These are phyloP conservation scores for Parthenolecanium corni DNA, from an alignment of 2,888 invertebrate species.

Conservation along the genomic window DNA sequence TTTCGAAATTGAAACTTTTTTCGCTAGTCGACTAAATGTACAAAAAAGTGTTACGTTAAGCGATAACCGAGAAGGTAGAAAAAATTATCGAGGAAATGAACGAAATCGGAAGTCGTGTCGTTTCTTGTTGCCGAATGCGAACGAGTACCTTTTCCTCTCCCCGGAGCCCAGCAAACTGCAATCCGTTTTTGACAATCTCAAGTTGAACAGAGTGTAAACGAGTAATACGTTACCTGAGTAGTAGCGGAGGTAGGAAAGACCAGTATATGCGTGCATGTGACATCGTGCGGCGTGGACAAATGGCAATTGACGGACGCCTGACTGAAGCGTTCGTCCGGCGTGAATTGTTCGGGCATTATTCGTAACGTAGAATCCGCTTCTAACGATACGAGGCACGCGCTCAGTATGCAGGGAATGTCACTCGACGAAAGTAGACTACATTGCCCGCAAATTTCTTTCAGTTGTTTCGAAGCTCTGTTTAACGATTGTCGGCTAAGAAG, in stretches of 20 bases:
- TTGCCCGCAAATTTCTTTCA: constrained; percentile 83
- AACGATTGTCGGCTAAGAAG: constrained; percentile 83
- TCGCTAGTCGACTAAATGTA: no score
- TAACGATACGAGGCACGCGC: constrained; percentile 93
- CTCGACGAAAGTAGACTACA: constrained; percentile 71
- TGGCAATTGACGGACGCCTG: constrained; percentile 79
- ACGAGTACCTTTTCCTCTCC: no score
- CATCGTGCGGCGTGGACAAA: constrained; percentile 89
- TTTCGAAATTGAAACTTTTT: no score
- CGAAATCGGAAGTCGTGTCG: no score
- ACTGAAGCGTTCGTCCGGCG: constrained; percentile 85
- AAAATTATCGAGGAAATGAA: background rate
- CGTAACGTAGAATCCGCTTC: constrained; percentile 81
- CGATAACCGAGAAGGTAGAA: background rate
- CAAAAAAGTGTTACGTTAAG: background rate
- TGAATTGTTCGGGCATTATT: constrained; percentile 88
- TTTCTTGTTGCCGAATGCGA: no score
- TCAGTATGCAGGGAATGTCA: constrained; percentile 81
- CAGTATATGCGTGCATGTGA: constrained; percentile 92
- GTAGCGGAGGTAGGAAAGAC: constrained; percentile 96
- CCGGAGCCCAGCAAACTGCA: no score
- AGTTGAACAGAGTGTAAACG: no score
- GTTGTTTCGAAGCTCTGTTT: constrained; percentile 68
- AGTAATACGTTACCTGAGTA: constrained; percentile 55
- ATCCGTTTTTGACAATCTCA: no score